Evolutionary conservation across 1,140 invertebrate genomes (phyloP), one percentile per base, ranked within the genome.

Genomic region (Cotesia glomerata): DNA sequence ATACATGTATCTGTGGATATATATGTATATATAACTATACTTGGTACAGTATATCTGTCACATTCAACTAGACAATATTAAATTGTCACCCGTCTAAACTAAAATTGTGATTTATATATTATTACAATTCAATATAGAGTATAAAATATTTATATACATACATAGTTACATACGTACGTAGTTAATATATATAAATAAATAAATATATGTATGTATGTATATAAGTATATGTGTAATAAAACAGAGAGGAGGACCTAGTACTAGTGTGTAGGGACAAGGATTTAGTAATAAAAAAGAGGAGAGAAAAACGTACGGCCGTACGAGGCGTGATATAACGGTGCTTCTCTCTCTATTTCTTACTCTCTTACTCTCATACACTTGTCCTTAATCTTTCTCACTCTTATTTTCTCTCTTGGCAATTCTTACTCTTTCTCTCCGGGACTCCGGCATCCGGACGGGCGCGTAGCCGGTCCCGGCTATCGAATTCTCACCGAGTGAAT

Each of bases 311-410:
- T 59, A 72, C 45, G 68, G 56, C 58, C 65, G 56, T 71, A 76
- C 71, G 68, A 76, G 70, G 70, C 77, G 79, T 81, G 80, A 80
- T 79, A 79, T 80, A 81, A 81, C 80, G 79, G 80, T 79, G 80
- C 73, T 77, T 75, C 59, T 68, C 49, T 74, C 58, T 73, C 62
- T 74, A 58, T 72, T 64, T 70, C 69, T 67, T 62, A 71, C 65
- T 63, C 56, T 70, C 52, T 45, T 45, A 69, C n/a, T 72, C 72
- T 73, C 18, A 58, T 54, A 39, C 18, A 52, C 34, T 64, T 63
- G 52, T 65, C 67, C 68, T 58, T 45, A 9, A 45, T 45, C 39
- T 45, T 45, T 45, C 39, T 45, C 39, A 45, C 39, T 45, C 39
- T 45, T 45, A 45, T 45, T 45, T 72, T 61, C 63, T 45, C 59